Evolutionary conservation across 2,888 invertebrate species (phyloP).

Genomic region (Brachypterus glaber): DNA sequence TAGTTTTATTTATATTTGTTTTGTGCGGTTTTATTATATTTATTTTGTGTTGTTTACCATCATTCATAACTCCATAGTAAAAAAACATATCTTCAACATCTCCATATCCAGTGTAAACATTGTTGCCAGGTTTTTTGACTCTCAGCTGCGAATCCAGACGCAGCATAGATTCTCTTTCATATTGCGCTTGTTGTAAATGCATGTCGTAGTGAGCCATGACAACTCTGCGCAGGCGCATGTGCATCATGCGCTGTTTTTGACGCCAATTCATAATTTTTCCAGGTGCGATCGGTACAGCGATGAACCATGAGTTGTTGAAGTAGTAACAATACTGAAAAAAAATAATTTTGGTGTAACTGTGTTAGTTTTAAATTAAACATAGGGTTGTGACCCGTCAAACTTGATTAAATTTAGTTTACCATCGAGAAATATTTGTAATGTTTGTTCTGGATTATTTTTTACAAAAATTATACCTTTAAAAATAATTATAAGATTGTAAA

Average conservation of each 20-base stretch:
- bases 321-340: slow-evolving; percentile 26
- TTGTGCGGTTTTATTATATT: not conserved
- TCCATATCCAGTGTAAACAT: slow-evolving; percentile 35
- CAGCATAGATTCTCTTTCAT: slow-evolving; percentile 28
- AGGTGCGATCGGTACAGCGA: slow-evolving; percentile 27
- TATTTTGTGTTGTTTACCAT: slow-evolving; percentile 24
- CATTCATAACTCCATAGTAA: slow-evolving; percentile 36
- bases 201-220: slow-evolving; percentile 34
- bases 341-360: no score
- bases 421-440: no score
- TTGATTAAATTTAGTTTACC: no score
- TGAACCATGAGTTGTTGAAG: slow-evolving; percentile 33
- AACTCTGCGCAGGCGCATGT: slow-evolving; percentile 34
- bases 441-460: no score
- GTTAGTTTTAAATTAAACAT: no score
- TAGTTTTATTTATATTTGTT: no score
- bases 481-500: no score
- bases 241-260: slow-evolving; percentile 33
- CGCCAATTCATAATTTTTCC: slow-evolving; percentile 28
- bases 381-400: no score
- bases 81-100: slow-evolving; percentile 33
- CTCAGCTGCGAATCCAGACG: slow-evolving; percentile 19
- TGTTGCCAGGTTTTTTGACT: slow-evolving; percentile 29
- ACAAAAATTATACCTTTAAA: no score
- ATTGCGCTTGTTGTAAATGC: slow-evolving; percentile 33